Conservation (phyloP, 2,113 vertebrate genomes). For the Centropus bengalensis region DNA sequence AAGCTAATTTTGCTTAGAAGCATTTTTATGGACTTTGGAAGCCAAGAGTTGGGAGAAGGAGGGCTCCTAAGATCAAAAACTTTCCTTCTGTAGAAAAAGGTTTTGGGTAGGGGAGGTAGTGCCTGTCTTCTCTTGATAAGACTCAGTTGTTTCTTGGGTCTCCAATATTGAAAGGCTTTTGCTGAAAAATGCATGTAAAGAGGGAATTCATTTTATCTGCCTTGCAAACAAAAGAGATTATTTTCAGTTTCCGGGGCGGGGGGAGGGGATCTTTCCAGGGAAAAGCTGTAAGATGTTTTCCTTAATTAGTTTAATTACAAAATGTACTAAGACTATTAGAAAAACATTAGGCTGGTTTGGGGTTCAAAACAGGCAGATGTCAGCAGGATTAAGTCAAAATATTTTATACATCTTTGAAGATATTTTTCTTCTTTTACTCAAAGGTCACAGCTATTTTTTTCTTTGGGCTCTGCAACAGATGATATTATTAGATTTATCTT, state of each 20-base stretch:
- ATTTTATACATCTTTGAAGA: conserved; percentile 47
- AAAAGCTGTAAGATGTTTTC: conserved; percentile 64
- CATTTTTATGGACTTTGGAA: conserved; percentile 79
- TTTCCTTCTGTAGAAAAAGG: conserved; percentile 42
- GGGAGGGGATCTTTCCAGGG: not conserved
- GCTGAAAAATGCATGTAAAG: conserved; percentile 20
- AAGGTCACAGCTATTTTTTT: conserved; percentile 18
- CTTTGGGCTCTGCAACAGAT: conserved; percentile 8
- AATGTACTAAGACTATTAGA: conserved; percentile 70
- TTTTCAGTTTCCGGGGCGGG: conserved; percentile 49
- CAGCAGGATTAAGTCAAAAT: conserved; percentile 71
- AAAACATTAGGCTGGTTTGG: conserved; percentile 65
- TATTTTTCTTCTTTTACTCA: conserved; percentile 35
- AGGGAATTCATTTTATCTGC: conserved; percentile 36
- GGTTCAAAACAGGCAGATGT: conserved; percentile 72
- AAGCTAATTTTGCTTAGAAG: conserved; percentile 80
- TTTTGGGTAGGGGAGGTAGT: not conserved
- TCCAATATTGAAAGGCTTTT: conserved; percentile 47
- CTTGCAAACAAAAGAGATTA: conserved; percentile 54
- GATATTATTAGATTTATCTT: conserved; percentile 27
- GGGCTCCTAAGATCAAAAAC: conserved; percentile 74
- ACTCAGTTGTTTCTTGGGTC: conserved; percentile 33
- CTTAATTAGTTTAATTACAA: conserved; percentile 76
- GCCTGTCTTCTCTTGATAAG: not conserved
- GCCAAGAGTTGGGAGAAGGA: conserved; percentile 54